Evolutionary conservation across 2,888 invertebrate species (phyloP).

Genomic region (Luffia ferchaultella): DNA sequence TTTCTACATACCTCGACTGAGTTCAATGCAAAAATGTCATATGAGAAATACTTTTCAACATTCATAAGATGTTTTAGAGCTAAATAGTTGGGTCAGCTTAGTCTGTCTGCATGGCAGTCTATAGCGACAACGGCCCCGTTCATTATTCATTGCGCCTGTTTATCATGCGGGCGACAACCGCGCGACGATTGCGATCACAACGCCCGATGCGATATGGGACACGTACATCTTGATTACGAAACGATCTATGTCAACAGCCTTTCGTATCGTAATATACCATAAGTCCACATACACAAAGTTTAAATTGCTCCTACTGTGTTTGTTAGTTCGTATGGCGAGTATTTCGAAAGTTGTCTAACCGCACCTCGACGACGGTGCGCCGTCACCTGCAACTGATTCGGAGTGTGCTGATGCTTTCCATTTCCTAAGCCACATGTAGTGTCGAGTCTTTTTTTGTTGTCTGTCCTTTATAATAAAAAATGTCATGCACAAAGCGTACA

Average conservation of each 20-base stretch:
- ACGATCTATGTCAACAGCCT: not conserved
- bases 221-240: not conserved
- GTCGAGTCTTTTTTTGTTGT: not conserved
- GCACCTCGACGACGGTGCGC: not conserved
- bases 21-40: too few relatives aligned
- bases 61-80: too few relatives aligned
- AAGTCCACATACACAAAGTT: not conserved
- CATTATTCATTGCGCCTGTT: constrained; percentile 8
- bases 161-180: constrained; percentile 7
- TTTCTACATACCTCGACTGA: too few relatives aligned
- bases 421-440: not conserved
- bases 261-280: not conserved
- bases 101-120: too few relatives aligned
- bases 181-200: constrained; percentile 8
- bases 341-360: not conserved
- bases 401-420: not conserved
- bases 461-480: too few relatives aligned
- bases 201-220: constrained; percentile 4
- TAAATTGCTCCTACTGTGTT: not conserved
- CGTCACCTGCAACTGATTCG: not conserved
- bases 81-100: too few relatives aligned
- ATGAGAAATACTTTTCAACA: too few relatives aligned
- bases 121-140: constrained; percentile 4
- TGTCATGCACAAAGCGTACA: too few relatives aligned
- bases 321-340: not conserved